A percentile compares a stretch with the other conserved stretches of the same genome.
phyloP scores from a whole-genome alignment of 2,888 invertebrate genomes.

The Hoplodrina blanda region DNA sequence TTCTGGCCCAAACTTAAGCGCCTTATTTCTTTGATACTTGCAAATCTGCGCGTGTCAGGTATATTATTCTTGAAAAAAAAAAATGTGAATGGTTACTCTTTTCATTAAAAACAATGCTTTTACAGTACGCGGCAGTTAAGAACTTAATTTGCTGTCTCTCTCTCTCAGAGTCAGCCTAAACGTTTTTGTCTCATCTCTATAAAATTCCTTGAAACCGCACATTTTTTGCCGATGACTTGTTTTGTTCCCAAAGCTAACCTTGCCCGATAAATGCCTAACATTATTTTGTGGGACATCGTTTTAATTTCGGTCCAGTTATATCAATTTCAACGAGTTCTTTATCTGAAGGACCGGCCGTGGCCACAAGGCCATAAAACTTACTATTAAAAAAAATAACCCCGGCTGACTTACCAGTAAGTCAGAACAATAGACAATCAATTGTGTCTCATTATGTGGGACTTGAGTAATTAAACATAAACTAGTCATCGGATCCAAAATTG shows the following conservation, averaged over 20 bases:
- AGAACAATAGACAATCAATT: too few species aligned
- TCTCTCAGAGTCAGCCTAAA: constrained; percentile 9
- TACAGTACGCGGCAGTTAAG: constrained; percentile 7
- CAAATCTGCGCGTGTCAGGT: constrained; percentile 4
- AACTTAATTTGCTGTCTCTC: constrained; percentile 20
- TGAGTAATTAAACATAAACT: too few species aligned
- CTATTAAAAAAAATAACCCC: background rate
- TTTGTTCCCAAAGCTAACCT: constrained; percentile 25
- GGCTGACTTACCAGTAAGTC: too few species aligned
- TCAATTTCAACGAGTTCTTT: background rate
- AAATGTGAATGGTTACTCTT: constrained; percentile 18
- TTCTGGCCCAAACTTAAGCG: background rate
- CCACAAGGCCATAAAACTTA: background rate
- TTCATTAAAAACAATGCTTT: constrained; percentile 28
- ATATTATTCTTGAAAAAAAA: background rate
- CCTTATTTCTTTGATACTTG: constrained; percentile 7
- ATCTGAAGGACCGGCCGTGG: background rate
- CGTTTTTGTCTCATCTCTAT: constrained; percentile 36
- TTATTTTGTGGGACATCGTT: constrained; percentile 4
- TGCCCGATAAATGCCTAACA: constrained; percentile 3
- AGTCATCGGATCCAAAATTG: too few species aligned
- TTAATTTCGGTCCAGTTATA: background rate
- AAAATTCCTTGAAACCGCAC: constrained; percentile 38
- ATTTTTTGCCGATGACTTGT: constrained; percentile 19
- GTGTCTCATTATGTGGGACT: too few species aligned